Evolutionary conservation across 2,888 invertebrate genomes (phyloP), one percentile per base, ranked within the genome.

Genomic region (Pristionchus fissidentatus): DNA sequence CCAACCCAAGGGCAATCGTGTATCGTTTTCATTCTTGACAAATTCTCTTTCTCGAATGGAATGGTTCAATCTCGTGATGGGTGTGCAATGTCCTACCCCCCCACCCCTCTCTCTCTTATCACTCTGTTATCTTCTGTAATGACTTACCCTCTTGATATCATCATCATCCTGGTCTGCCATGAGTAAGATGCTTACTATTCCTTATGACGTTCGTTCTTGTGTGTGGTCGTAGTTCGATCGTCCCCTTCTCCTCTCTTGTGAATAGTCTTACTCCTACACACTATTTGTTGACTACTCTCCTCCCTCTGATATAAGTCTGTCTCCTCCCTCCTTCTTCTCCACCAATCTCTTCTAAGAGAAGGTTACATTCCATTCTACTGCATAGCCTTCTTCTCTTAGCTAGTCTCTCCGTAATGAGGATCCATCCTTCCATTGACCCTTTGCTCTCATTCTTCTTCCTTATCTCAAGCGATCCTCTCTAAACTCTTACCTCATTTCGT

Each of bases 1-100:
- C 35, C 62, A 22, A 62, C 62, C 62, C 62, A 62, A 62, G 62
- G 62, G 62, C 62, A 62, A 62, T 62, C 62, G 62, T 62, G 62
- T 62, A 62, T 62, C 62, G 32, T 62, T 62, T 62, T 62, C 62
- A 62, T 62, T 62, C 62, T 62, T 62, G 62, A 62, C 62, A 62
- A 62, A 35, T 62, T 62, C 29, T 35, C 62, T 62, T 35, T 62
- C 62, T 62, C 62, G 62, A 62, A n/a, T 62, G 32, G 55, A 55
- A 55, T 55, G 55, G 55, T 55, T 55, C 55, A 35, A n/a, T 62
- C 8, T 32, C 32, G 62, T 32, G 62, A 62, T 62, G 35, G 26
- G 57, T n/a, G 29, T 57, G n/a, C 22, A 57, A 26, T 10, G n/a
- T 29, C 15, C 32, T 35, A 62, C 13, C 13, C 15, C 1, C 13